Percentiles rank a stretch among this genome's conserved stretches.
Conservation (phyloP, 2,113 vertebrate genomes). For the Oreotrochilus melanogaster region DNA sequence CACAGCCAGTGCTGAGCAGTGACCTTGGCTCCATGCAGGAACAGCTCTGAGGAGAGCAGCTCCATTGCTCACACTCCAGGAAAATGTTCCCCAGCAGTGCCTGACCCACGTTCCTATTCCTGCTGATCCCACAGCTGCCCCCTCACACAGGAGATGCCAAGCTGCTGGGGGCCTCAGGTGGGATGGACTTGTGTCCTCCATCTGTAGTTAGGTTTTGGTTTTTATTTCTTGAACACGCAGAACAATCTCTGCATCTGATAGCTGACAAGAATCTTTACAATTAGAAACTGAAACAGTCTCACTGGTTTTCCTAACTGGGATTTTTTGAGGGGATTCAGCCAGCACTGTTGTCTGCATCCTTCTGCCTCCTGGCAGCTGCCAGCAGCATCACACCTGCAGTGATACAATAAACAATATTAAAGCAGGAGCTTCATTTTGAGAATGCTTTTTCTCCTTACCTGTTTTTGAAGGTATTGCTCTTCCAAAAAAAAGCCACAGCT, state of each 20-base stretch:
- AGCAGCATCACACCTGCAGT: fast-evolving
- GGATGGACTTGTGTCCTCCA: fast-evolving
- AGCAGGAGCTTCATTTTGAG: neutral
- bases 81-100: fast-evolving
- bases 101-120: fast-evolving
- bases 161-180: neutral
- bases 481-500: neutral
- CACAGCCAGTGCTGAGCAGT: fast-evolving
- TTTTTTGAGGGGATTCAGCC: neutral
- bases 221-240: neutral
- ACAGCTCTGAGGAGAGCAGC: neutral
- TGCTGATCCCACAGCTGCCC: fast-evolving
- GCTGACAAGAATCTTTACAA: neutral
- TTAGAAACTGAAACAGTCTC: fast-evolving
- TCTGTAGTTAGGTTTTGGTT: neutral
- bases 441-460: neutral
- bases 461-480: neutral
- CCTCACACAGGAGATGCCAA: fast-evolving
- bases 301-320: neutral
- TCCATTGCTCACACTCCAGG: neutral
- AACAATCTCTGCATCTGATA: fast-evolving
- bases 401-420: neutral
- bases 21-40: neutral
- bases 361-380: neutral
- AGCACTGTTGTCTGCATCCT: neutral